Base-by-base conservation (phyloP, 2,113 vertebrate species). In the Neodon shergylaensis region DNA sequence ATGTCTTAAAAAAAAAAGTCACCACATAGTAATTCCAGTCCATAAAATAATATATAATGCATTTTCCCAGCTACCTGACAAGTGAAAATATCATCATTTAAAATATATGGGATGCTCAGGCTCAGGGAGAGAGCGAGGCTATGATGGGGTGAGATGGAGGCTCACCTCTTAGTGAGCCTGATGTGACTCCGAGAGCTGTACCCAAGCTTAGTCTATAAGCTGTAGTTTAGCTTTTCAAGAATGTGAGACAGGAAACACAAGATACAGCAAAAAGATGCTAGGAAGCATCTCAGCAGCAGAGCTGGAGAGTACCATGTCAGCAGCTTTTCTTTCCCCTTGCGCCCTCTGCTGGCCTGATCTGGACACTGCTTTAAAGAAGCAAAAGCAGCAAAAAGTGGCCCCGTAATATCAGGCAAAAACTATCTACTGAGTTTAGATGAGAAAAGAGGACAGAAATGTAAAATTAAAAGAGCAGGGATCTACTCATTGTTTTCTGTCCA, bases 271-370 rank as follows among this genome's bases (percentile, higher is more conserved):
- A 1, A 70, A 4, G 14, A 87, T 86, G 33, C 47, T 16, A 10
- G 7, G 77, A 92, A 96, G 12, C 31, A 11, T 3, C 92, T 78
- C 19, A 94, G 6, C 1, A 88, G 68, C 31, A 65, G 72, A 78
- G 47, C 36, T 26, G 72, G 0, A 87, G 68, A 82, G 5, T 5
- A 3, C 3, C 72, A 4, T 54, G n/a, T 39, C 52, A 63, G 3
- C 3, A 49, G 22, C 44, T 85, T 88, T 70, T 68, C 76, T 3
- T 7, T 95, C 2, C 65, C 88, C 24, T 28, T 92, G 85, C 83
- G 33, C 97, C 97, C 97, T 98, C 96, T 98, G 84, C 97, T 98
- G 94, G 97, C 31, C 17, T 0, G 92, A 5, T 88, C 0, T 84
- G 24, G 76, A 70, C 81, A 90, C 0, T 31, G 36, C 26, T 84